These are phyloP conservation scores for Astatotilapia flaviijosephi DNA, from an alignment of 2,113 vertebrate genomes.

Conservation along the genomic window DNA sequence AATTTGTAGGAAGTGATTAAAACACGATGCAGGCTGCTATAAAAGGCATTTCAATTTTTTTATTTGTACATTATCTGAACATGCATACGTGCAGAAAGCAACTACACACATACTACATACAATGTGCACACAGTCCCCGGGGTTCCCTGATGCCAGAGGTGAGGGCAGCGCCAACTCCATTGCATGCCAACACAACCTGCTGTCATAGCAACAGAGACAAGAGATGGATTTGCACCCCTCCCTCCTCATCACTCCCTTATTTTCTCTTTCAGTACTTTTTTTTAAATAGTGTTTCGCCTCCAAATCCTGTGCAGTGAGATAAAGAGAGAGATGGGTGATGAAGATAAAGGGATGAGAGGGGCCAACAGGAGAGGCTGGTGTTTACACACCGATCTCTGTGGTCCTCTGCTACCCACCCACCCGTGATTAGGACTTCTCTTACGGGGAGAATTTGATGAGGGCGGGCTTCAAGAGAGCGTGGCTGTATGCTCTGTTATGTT, in stretches of 20 bases:
- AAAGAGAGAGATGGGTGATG: not conserved
- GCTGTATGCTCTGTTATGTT: not conserved
- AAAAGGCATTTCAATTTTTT: not conserved
- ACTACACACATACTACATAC: not conserved
- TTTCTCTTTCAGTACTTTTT: not conserved
- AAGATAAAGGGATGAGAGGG: not conserved
- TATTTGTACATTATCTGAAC: not conserved
- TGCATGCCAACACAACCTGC: constrained; percentile 73
- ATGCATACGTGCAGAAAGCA: not conserved
- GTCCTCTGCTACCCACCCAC: not conserved
- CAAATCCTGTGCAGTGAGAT: not conserved
- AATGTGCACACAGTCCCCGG: constrained; percentile 29
- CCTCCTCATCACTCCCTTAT: not conserved
- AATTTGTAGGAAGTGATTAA: not conserved
- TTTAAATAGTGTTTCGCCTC: not conserved
- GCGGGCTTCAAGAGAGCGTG: not conserved
- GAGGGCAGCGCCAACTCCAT: constrained; percentile 64
- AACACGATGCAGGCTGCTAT: not conserved
- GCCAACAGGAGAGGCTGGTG: not conserved
- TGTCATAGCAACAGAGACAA: constrained; percentile 74
- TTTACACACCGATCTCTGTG: not conserved
- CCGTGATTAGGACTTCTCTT: not conserved
- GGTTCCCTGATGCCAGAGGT: constrained; percentile 69
- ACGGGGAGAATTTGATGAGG: not conserved
- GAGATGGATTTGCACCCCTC: constrained; percentile 45